A percentile compares a stretch with the other conserved stretches of the same genome.
These are phyloP conservation scores for Colostygia pectinataria DNA, from an alignment of 2,888 invertebrate genomes.

Conservation along the genomic window DNA sequence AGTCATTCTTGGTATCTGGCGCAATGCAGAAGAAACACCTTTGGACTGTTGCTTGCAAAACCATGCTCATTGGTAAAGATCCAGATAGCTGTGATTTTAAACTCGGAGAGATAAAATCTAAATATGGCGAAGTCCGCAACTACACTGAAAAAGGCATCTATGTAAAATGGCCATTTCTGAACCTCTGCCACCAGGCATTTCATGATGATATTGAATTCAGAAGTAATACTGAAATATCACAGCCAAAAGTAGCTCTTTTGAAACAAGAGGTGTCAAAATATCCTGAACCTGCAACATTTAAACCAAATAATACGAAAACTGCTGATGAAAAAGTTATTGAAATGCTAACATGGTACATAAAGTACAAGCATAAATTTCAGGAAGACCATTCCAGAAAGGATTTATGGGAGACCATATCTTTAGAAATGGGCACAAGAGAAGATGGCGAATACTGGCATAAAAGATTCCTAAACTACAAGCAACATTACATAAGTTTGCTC, in stretches of 20 bases:
- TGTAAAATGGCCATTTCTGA: conserved; percentile 57
- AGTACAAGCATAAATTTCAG: conserved; percentile 56
- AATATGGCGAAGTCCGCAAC: conserved; percentile 50
- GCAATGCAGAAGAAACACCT: conserved; percentile 58
- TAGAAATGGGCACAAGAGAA: conserved; percentile 58
- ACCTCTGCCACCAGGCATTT: conserved; percentile 65
- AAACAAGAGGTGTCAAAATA: conserved; percentile 18
- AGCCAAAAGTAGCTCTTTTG: conserved; percentile 16
- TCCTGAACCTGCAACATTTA: conserved; percentile 39
- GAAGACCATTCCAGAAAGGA: conserved; percentile 55
- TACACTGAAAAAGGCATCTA: conserved; percentile 49
- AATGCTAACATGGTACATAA: conserved; percentile 64
- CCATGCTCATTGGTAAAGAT: conserved; percentile 62
- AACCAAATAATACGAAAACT: conserved; percentile 31
- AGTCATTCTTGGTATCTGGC: conserved; percentile 54
- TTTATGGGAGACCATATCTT: conserved; percentile 68
- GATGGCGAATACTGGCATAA: conserved; percentile 72
- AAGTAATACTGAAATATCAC: background rate
- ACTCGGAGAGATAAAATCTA: conserved; percentile 51
- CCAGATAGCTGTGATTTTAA: conserved; percentile 58
- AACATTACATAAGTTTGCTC: conserved; percentile 65
- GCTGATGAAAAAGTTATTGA: conserved; percentile 59
- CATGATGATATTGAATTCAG: conserved; percentile 48
- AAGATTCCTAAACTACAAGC: conserved; percentile 69
- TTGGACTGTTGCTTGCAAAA: conserved; percentile 72